Evolutionary conservation across 2,797 vertebrate genomes (phyloP), one percentile per base, ranked within the genome.

Genomic region (Dromococcyx pavoninus): DNA sequence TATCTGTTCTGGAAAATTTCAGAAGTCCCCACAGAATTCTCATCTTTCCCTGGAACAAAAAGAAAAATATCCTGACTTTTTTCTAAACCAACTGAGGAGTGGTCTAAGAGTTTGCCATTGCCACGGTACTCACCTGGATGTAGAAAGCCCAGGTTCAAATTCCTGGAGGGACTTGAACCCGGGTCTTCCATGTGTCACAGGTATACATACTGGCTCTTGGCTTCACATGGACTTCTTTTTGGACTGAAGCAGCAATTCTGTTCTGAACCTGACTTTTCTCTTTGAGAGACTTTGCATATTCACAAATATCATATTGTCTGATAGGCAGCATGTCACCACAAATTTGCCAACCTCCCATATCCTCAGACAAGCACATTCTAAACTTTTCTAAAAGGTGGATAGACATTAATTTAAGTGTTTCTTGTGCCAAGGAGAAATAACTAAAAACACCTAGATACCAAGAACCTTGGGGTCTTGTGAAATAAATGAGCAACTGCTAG

Each of bases 131-230:
- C 58, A 91, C 43, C 74, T 79, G 86, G 70, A 65, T 35, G 33
- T 33, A 69, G 71, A 94, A 84, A 88, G 56, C 35, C 43, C 73
- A 89, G 86, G 76, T 76, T 94, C 90, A 94, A 50, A 91, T 88
- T 94, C 88, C 75, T 82, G 57, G 32, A 76, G 43, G 41, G 32
- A 76, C 92, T 95, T 94, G 90, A 95, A 90, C 93, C 77, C 94
- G 77, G 21, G 13, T 60, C 25, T 86, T 75, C 39, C 23, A n/a
- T 1, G 0, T 24, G 32, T 64, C 60, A n/a, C 56, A 66, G 50
- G 58, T 24, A 65, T 22, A 56, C 32, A 35, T 12, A 50, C 17
- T 57, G 84, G 28, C 23, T 39, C n/a, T 69, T 30, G 32, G 21
- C 48, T 48, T 51, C 27, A 48, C 35, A 9, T 7, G 39, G 54